Base-by-base conservation (phyloP, 2,888 invertebrate genomes). In the Crematogaster levior region DNA sequence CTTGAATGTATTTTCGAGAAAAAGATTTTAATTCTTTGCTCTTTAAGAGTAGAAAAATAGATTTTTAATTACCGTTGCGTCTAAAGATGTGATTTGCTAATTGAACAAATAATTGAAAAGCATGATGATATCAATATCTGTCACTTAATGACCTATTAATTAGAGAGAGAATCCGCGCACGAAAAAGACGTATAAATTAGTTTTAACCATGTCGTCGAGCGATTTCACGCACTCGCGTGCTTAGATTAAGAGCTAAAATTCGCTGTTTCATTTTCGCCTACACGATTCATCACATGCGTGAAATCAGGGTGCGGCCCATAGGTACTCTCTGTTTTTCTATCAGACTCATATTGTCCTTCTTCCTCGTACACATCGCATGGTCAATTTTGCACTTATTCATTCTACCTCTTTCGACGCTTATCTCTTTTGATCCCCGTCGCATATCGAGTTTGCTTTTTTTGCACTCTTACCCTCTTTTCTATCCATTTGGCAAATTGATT, bases 401-500 rank as follows among this genome's bases (percentile, higher is more conserved):
- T 60, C 63, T 72, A 66, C 72, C 82, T 34, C 82, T 83, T 82
- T 66, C 82, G n/a, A 61, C 75, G 43, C 79, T 63, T 80, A 70
- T 65, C 70, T 70, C n/a, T 56, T 37, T 68, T 75, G 30, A 40
- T 40, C 40, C 24, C 68, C 82, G 46, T 74, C 75, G 61, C 30
- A 21, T 24, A 60, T 72, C 83, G 43, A 81, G 53, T 79, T 70
- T 37, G 27, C 24, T 24, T 68, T 74, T n/a, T 74, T 46, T 63
- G 61, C 43, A 58, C 15, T 48, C 12, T 63, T 51, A 34, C 9
- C 65, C 34, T 53, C 53, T 73, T 70, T 27, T 61, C 70, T 82
- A 83, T 89, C 90, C 92, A 92, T 91, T 91, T 92, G 87, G 88
- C 87, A 91, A 90, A 92, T 92, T 92, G 90, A 91, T 92, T 91